Base-by-base conservation (phyloP, 2,797 vertebrate species). In the Myotis vivesi region DNA sequence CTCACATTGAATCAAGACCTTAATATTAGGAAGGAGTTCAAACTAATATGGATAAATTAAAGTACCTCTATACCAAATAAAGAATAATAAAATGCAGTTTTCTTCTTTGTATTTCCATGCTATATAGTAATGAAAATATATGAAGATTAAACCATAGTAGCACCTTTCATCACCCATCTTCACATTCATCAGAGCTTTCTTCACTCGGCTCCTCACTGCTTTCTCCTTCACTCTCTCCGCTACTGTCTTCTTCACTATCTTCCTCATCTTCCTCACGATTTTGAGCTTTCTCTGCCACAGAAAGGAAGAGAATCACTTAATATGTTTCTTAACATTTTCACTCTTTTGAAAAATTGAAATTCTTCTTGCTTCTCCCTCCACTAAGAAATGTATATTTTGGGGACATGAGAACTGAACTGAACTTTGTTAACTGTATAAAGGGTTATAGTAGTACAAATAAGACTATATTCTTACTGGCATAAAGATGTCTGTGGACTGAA, bases 121-220 rank as follows among this genome's bases (percentile, higher is more conserved):
- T 25, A 64, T 8, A 83, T 16, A 49, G 22, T 68, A 88, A 77
- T 51, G 75, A 91, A 86, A 88, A 94, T 59, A 71, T 55, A 38
- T 2, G 25, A 62, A 44, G 95, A 25, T 72, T 25, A 66, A 19
- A 23, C 20, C 12, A 82, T 28, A 62, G 46, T 13, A 80, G 46
- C 1, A 13, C 5, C 30, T 59, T 6, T 44, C 69, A 23, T 19
- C 96, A 92, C 82, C 73, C 91, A 1, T 98, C 97, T 93, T 98
- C 96, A 20, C 97, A 97, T 36, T 88, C 96, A 30, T 92, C 97
- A 36, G 97, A 98, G 88, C 97, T 97, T 91, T 89, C 77, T 25
- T 96, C 17, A 22, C 96, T 98, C 41, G 91, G 94, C 6, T 96
- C 96, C 71, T 97, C 96, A 20, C 95, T 96, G 92, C 91, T 97